phyloP scores from a whole-genome alignment of 2,888 invertebrate species.

The Lottia scabra region DNA sequence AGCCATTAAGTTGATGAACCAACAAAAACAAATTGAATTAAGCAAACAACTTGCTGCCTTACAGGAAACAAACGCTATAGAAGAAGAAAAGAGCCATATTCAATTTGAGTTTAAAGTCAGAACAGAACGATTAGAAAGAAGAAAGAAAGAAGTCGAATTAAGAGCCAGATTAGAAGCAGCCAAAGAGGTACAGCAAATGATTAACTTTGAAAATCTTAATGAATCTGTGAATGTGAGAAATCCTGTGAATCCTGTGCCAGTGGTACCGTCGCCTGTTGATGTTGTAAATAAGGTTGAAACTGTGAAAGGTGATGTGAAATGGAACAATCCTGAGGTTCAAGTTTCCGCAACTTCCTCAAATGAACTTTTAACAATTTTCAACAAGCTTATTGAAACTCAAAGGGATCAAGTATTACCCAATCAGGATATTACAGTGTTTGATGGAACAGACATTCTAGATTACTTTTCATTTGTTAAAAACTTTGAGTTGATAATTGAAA shows the following conservation, averaged over 20 bases:
- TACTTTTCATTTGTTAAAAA: neutral
- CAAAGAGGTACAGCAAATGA: neutral
- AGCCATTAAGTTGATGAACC: neutral
- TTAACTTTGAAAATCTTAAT: neutral
- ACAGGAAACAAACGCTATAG: neutral
- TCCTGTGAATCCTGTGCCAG: neutral
- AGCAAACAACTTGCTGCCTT: neutral
- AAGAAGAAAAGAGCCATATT: neutral
- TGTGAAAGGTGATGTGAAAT: neutral
- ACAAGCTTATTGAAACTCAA: neutral
- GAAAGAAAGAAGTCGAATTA: neutral
- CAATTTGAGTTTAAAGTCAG: too few relatives aligned
- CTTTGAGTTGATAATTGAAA: neutral
- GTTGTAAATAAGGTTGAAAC: neutral
- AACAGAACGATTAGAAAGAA: neutral
- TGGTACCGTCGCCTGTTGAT: too few relatives aligned
- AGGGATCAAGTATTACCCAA: neutral
- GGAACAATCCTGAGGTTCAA: neutral
- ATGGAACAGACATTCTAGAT: neutral
- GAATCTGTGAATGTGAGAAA: neutral
- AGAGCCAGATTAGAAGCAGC: neutral
- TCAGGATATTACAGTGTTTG: neutral
- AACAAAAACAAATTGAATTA: neutral
- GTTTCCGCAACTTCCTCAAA: neutral
- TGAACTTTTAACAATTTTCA: neutral